Evolutionary conservation across 2,888 invertebrate species (phyloP).

Genomic region (Odontomyia ornata): DNA sequence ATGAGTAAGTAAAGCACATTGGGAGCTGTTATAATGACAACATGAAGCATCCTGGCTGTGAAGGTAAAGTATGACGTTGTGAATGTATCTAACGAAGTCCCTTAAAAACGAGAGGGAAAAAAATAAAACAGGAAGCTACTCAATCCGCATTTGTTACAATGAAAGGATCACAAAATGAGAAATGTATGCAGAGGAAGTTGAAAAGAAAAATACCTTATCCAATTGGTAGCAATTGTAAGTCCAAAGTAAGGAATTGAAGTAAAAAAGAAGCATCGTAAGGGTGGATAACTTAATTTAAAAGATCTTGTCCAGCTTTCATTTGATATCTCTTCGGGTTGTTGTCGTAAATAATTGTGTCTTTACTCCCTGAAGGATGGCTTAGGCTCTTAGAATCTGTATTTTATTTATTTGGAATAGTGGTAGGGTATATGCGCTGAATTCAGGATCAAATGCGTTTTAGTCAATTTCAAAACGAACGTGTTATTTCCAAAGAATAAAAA

Average conservation of each 20-base stretch:
- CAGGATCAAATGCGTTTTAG: too few relatives aligned
- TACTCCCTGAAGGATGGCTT: not conserved
- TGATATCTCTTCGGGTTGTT: not conserved
- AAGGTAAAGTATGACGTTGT: not conserved
- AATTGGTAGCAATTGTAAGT: not conserved
- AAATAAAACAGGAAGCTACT: not conserved
- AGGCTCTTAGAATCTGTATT: too few relatives aligned
- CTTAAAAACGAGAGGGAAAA: not conserved
- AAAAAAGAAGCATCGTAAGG: not conserved
- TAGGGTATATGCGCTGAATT: too few relatives aligned
- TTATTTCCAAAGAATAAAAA: too few relatives aligned
- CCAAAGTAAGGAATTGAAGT: not conserved
- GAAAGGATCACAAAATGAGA: not conserved
- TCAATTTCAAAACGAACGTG: too few relatives aligned
- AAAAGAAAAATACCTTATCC: not conserved
- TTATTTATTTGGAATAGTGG: not conserved
- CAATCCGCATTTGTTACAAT: not conserved
- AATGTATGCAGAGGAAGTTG: constrained; percentile 12
- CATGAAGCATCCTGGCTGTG: too few relatives aligned
- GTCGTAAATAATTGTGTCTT: constrained; percentile 8
- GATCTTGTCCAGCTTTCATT: not conserved
- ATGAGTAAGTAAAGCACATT: not conserved
- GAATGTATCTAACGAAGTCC: not conserved
- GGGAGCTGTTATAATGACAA: too few relatives aligned
- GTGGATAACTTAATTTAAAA: constrained; percentile 11